Base-by-base conservation (phyloP, 1,140 invertebrate genomes). In the Teleogryllus occipitalis region DNA sequence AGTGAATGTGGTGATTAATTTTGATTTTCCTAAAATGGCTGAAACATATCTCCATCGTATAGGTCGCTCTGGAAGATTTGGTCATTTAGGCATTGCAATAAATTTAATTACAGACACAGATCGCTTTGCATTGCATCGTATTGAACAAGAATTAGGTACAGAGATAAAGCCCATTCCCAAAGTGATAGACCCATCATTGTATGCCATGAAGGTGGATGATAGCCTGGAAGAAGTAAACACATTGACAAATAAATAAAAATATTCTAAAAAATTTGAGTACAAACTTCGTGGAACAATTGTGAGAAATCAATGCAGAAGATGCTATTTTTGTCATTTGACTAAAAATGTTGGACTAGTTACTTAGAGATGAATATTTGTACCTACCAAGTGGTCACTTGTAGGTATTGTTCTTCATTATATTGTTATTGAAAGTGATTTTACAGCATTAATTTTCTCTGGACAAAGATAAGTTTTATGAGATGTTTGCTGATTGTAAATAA, bases 161-260 rank as follows among this genome's bases (percentile, higher is more conserved):
- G 97, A 99, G 90, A 99, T 99, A 83, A 98, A 98, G 87, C 97
- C 98, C 76, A 99, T 99, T 85, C 98, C 98, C n/a, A 99, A 99
- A 89, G 95, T 96, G 80, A 99, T 99, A 87, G 97, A 99, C 90
- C 97, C 97, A 80, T 92, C 95, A 84, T 89, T 99, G 81, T 99
- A 99, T 86, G 98, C 99, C 79, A 92, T 97, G 8, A 93, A 94
- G 84, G 88, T 87, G 82, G 92, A 93, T 80, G 89, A 90, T 78
- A 88, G 89, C 81, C 87, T 89, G 82, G 85, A 85, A 81, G 86
- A 86, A 73, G 87, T 87, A 80, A 87, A 89, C 78, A 86, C 83
- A 79, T 86, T 88, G 82, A 83, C 87, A 82, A 87, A 85, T 84
- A 88, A 87, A 83, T 84, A 85, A 74, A 54, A 39, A 39, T 39